Evolutionary conservation across 2,888 invertebrate genomes (phyloP).

Genomic region (Platycnemis pennipes): DNA sequence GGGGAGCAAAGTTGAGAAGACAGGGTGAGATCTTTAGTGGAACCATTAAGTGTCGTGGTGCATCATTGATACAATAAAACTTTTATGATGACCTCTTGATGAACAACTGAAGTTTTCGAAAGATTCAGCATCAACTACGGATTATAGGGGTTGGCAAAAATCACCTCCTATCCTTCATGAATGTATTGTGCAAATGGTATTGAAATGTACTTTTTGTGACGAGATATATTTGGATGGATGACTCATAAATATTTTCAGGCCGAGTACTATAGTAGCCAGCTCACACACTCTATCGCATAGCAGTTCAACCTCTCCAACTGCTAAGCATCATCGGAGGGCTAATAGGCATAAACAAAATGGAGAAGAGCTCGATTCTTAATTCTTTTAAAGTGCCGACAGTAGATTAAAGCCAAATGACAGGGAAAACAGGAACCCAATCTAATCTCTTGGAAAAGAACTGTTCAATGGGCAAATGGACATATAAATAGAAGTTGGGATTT

Average conservation of each 20-base stretch:
- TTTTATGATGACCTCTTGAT: not conserved
- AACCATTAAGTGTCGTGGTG: not conserved
- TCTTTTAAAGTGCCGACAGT: no score
- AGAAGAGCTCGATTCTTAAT: not conserved
- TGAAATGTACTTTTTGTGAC: not conserved
- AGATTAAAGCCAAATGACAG: no score
- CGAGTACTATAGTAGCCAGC: not conserved
- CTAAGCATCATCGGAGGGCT: not conserved
- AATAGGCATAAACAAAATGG: not conserved
- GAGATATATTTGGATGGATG: not conserved
- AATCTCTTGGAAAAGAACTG: no score
- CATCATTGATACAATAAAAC: not conserved
- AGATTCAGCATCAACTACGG: not conserved
- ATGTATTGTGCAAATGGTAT: not conserved
- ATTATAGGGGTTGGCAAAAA: not conserved
- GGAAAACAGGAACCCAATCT: no score
- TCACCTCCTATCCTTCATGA: not conserved
- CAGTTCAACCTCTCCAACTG: not conserved
- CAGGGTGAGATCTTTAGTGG: not conserved
- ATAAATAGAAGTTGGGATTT: no score
- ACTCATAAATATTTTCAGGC: not conserved
- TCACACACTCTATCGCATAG: not conserved
- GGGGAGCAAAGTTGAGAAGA: not conserved
- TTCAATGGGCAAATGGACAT: no score
- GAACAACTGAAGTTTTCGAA: not conserved